These are phyloP conservation scores for Bufo bufo DNA, from an alignment of 2,113 vertebrate species.

Conservation along the genomic window DNA sequence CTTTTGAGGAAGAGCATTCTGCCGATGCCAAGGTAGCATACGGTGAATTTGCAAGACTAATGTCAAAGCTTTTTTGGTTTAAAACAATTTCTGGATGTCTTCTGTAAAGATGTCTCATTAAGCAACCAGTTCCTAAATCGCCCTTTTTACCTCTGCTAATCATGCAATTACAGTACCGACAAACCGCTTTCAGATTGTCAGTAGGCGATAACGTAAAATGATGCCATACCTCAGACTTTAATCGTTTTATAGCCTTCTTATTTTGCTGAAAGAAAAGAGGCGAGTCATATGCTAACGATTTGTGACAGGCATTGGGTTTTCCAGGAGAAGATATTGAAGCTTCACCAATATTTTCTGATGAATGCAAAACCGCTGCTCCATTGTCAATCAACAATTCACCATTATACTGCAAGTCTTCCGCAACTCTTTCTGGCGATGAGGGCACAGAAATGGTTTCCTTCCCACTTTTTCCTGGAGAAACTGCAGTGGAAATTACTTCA, in stretches of 20 bases:
- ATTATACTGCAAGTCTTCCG: constrained; percentile 74
- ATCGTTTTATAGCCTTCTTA: constrained; percentile 89
- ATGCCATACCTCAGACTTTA: constrained; percentile 95
- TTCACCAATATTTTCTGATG: constrained; percentile 77
- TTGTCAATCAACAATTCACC: constrained; percentile 73
- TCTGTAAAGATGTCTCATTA: constrained; percentile 91
- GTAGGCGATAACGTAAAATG: constrained; percentile 88
- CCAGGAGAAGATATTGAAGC: constrained; percentile 76
- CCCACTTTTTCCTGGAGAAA: constrained; percentile 82
- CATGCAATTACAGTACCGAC: constrained; percentile 87
- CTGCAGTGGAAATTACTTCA: constrained; percentile 70
- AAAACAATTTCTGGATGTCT: constrained; percentile 88
- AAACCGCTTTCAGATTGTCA: constrained; percentile 92
- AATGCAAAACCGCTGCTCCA: constrained; percentile 59
- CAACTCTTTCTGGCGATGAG: constrained; percentile 76
- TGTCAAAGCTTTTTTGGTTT: constrained; percentile 78
- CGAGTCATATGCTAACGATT: constrained; percentile 65
- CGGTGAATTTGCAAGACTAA: constrained; percentile 75
- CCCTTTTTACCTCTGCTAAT: constrained; percentile 92
- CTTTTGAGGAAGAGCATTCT: constrained; percentile 75
- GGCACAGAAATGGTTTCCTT: constrained; percentile 73
- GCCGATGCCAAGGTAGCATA: constrained; percentile 76
- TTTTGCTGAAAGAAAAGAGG: constrained; percentile 89
- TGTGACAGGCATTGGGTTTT: constrained; percentile 70
- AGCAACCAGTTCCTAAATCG: constrained; percentile 91